Evolutionary conservation across 2,113 vertebrate species (phyloP), one percentile per base, ranked within the genome.

Genomic region (Acanthisitta chloris): DNA sequence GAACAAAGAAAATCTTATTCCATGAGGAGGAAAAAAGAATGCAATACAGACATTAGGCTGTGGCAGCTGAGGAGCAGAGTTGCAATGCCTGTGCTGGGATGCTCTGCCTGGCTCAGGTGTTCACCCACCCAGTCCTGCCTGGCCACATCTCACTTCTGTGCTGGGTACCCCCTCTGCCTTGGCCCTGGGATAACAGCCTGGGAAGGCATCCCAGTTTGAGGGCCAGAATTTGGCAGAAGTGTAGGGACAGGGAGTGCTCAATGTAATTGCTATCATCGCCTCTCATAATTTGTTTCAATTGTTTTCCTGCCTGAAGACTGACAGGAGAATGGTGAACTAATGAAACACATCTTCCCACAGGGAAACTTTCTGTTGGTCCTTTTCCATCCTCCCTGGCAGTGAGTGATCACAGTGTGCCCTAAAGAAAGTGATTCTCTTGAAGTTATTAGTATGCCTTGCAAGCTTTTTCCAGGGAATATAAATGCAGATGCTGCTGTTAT

Each of bases 401-500:
- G 78, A 92, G 66, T 29, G 58, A 92, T 86, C 94, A 86, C 78
- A 67, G 51, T 18, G 26, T 81, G 69, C 79, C 72, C 69, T 42
- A 48, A 86, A 81, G 87, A 82, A 80, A 94, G 59, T 15, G 16
- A 36, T 70, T 81, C 45, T 91, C 72, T 57, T 36, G 34, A 49
- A 84, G 48, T 81, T 62, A 92, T 95, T 96, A 91, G 69, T 65
- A 93, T 92, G 92, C 88, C 82, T 95, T 82, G 69, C 36, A 86
- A 88, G 79, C 9, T 71, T 86, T 82, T 93, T 42, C 83, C 55
- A 74, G 69, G 55, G 85, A 78, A 78, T 78, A 88, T 83, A 93
- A 97, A 93, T 94, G 88, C 90, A 94, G 94, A 92, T 94, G 82
- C 92, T 96, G 95, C 88, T 93, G 93, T 93, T 90, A 88, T 71